These are phyloP conservation scores for Brachyrhaphis roseni DNA, from an alignment of 2,797 vertebrate genomes.

Conservation along the genomic window DNA sequence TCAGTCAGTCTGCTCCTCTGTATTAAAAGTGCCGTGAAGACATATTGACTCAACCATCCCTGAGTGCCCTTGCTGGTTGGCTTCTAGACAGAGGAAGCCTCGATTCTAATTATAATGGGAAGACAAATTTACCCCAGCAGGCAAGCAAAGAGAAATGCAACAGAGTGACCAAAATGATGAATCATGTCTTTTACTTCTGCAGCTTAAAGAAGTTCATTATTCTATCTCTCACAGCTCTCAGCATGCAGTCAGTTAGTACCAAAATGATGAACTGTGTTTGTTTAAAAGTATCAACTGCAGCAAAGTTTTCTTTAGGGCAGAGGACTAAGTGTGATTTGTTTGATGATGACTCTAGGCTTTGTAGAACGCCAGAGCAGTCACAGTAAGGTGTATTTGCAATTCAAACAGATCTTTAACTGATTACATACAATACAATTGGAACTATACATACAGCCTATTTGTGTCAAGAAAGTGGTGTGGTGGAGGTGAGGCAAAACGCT, in stretches of 20 bases:
- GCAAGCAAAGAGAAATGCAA: slow-evolving; percentile 67
- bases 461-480: no score
- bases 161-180: slow-evolving; percentile 69
- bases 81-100: slow-evolving; percentile 68
- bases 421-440: neutral
- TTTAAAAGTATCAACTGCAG: slow-evolving; percentile 46
- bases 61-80: slow-evolving; percentile 75
- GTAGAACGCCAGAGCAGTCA: slow-evolving; percentile 1
- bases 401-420: slow-evolving; percentile 16
- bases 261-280: slow-evolving; percentile 66
- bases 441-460: neutral
- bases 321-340: slow-evolving; percentile 32
- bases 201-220: slow-evolving; percentile 70
- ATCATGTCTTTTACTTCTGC: slow-evolving; percentile 69
- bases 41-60: slow-evolving; percentile 76
- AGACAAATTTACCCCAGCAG: slow-evolving; percentile 73
- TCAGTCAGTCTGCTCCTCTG: slow-evolving; percentile 74
- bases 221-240: slow-evolving; percentile 68
- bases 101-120: slow-evolving; percentile 78
- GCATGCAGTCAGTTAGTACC: slow-evolving; percentile 61
- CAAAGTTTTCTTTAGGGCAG: slow-evolving; percentile 27
- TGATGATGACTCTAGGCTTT: slow-evolving; percentile 17
- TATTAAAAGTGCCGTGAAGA: slow-evolving; percentile 77
- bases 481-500: no score
- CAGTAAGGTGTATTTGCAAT: slow-evolving; percentile 4